These are phyloP conservation scores for Drosophila imparisetae DNA, from an alignment of 2,888 invertebrate species.

Conservation along the genomic window DNA sequence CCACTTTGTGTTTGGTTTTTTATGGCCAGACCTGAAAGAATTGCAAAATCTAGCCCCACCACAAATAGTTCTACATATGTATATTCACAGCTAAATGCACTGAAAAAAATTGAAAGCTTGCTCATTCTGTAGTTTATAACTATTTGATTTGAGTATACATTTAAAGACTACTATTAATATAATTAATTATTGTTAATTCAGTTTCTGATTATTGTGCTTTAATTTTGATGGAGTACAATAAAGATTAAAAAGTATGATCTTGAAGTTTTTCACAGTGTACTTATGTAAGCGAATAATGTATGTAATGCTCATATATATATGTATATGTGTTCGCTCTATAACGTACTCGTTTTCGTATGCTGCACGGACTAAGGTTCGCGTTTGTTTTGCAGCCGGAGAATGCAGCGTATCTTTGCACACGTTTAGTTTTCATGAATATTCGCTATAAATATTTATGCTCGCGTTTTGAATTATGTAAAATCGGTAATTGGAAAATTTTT, in stretches of 20 bases:
- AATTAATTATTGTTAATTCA: neutral
- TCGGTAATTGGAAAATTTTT: conserved; percentile 78
- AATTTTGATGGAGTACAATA: neutral
- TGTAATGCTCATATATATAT: neutral
- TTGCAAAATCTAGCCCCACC: conserved; percentile 33
- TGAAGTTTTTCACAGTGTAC: conserved; percentile 19
- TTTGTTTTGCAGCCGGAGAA: conserved; percentile 1
- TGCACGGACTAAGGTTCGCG: conserved; percentile 2
- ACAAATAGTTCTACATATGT: conserved; percentile 13
- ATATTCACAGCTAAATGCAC: neutral
- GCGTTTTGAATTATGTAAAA: conserved; percentile 75
- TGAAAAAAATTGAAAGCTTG: neutral
- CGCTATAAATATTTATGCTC: conserved; percentile 74
- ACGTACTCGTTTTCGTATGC: neutral
- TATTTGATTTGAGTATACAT: neutral
- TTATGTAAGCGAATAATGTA: conserved; percentile 23
- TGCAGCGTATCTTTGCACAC: conserved; percentile 59
- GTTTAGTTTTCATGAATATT: conserved; percentile 77
- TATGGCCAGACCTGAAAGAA: conserved; percentile 24
- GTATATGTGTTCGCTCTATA: neutral
- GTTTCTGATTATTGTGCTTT: neutral
- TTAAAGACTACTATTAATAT: neutral
- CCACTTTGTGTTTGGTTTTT: conserved; percentile 49
- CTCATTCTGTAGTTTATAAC: neutral
- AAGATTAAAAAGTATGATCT: neutral